Conservation (phyloP, 1,140 invertebrate genomes). For the Contarinia nasturtii region DNA sequence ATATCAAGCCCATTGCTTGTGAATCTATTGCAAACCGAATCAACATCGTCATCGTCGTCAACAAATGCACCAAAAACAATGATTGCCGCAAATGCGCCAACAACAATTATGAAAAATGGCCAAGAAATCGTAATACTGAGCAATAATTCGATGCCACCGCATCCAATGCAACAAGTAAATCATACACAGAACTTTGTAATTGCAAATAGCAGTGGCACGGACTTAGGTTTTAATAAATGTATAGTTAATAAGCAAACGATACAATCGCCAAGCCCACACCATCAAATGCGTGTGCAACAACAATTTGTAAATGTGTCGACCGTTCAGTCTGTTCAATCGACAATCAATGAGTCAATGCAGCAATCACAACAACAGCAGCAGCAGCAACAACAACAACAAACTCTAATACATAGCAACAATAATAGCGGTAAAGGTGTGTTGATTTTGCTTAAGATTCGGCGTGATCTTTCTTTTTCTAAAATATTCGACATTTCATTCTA, state of each 20-base stretch:
- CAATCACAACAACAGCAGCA: no score
- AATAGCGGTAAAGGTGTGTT: background rate
- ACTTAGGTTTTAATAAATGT: background rate
- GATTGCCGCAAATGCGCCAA: background rate
- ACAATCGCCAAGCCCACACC: no score
- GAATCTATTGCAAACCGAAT: slow-evolving; percentile 77
- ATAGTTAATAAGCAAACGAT: background rate
- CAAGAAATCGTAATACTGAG: background rate
- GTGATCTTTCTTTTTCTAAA: no score
- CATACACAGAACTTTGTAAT: background rate
- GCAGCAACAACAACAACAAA: slow-evolving; percentile 20
- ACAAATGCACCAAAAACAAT: background rate
- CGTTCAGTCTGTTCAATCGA: no score
- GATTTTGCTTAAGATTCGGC: background rate
- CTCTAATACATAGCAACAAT: background rate
- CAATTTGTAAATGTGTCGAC: background rate
- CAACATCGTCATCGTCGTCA: slow-evolving; percentile 14
- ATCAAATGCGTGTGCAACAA: background rate
- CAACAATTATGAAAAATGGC: background rate
- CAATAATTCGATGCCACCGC: background rate
- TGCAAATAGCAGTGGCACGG: background rate
- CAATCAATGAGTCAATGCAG: no score
- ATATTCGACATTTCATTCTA: no score
- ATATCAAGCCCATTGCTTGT: slow-evolving; percentile 78
- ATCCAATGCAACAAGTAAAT: background rate